Evolutionary conservation across 2,113 vertebrate species (phyloP), one percentile per base, ranked within the genome.

Genomic region (Orycteropus afer): DNA sequence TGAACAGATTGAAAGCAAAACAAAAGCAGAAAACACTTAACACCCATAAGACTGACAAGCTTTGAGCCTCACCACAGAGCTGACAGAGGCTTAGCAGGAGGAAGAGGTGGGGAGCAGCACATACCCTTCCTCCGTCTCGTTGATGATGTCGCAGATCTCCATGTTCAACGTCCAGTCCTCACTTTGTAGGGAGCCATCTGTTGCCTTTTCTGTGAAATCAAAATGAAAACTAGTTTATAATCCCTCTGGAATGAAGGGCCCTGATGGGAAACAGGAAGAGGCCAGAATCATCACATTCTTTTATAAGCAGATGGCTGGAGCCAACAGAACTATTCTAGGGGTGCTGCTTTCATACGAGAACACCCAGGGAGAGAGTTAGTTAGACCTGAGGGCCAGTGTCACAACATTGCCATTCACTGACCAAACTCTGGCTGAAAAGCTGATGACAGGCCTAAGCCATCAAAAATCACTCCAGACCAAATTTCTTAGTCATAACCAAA

Each of bases 61-160:
- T 76, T 1, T 74, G 32, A 49, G 20, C 53, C 61, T 25, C 20
- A 57, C 42, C 34, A 18, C 25, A 51, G 40, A 86, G n/a, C 49
- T 8, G 25, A 84, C 55, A 15, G 51, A 49, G 32, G 57, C 12
- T 40, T 47, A 59, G 27, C 18, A 18, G 11, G 10, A n/a, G 53
- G 5, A 27, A 27, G 0, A 0, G 23, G 18, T 0, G 45, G 49
- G 17, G 23, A 32, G 67, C 20, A 49, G 0, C 15, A 74, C 49
- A 98, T 98, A 99, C 99, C 99, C 99, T 98, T 99, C 99, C 93
- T 99, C 99, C 32, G 99, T 99, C 98, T 99, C 99, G 59, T 99
- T 99, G 98, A 99, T 99, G 98, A 99, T 99, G 97, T 99, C 99
- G 93, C 99, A 99, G 98, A 99, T 99, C 98, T 99, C 99, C 99